Evolutionary conservation across 1,140 invertebrate genomes (phyloP).

Genomic region (Leptestheria dahalacensis): DNA sequence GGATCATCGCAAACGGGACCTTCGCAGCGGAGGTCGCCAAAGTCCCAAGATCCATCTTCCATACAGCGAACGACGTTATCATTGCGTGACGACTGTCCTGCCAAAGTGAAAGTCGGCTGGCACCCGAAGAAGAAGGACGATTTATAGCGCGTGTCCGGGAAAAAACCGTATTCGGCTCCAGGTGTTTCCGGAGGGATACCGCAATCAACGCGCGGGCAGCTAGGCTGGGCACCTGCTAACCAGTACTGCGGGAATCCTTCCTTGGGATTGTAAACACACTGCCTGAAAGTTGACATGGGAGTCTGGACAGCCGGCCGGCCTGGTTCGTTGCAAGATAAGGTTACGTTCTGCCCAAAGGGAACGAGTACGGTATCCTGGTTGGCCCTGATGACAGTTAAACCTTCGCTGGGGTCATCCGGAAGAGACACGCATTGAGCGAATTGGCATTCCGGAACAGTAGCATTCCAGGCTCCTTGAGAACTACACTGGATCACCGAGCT

Average conservation of each 20-base stretch:
- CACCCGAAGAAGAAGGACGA: slow-evolving; percentile 92
- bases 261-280: slow-evolving; percentile 91
- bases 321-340: slow-evolving; percentile 56
- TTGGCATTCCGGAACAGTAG: slow-evolving; percentile 78
- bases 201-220: slow-evolving; percentile 74
- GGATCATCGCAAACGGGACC: slow-evolving; percentile 91
- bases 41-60: slow-evolving; percentile 88
- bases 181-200: slow-evolving; percentile 69
- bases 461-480: slow-evolving; percentile 84
- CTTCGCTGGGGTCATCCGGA: slow-evolving; percentile 74
- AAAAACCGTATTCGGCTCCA: slow-evolving; percentile 82
- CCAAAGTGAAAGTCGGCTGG: slow-evolving; percentile 86
- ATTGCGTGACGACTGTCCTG: slow-evolving; percentile 75
- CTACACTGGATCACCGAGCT: slow-evolving; percentile 68
- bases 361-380: slow-evolving; percentile 65
- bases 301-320: slow-evolving; percentile 64
- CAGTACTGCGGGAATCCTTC: slow-evolving; percentile 76
- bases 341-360: slow-evolving; percentile 78
- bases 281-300: slow-evolving; percentile 63
- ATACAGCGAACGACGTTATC: slow-evolving; percentile 83
- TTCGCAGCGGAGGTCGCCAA: slow-evolving; percentile 87
- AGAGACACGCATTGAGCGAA: slow-evolving; percentile 79
- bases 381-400: slow-evolving; percentile 52
- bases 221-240: slow-evolving; percentile 68
- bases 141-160: slow-evolving; percentile 71